Conservation (phyloP, 1,140 invertebrate species). For the Eumaeus atala region DNA sequence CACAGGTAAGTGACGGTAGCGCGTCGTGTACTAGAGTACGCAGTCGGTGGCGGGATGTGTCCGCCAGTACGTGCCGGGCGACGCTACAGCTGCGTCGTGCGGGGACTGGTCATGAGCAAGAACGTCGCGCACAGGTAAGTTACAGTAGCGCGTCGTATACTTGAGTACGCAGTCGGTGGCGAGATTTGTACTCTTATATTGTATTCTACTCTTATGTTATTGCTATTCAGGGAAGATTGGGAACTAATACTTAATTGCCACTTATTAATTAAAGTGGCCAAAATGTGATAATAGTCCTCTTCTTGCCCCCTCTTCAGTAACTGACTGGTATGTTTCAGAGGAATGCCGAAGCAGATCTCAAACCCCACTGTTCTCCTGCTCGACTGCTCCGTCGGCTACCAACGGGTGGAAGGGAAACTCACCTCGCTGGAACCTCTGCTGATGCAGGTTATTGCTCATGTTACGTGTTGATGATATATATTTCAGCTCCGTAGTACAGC, state of each 20-base stretch:
- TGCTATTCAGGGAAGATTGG: no score
- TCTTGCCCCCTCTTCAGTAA: no score
- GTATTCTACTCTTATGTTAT: no score
- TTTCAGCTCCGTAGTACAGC: no score
- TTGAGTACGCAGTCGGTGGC: no score
- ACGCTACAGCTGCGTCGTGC: slow-evolving; percentile 83
- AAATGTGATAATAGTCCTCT: no score
- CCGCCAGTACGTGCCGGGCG: slow-evolving; percentile 80
- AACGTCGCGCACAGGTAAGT: slow-evolving; percentile 86
- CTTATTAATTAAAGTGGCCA: no score
- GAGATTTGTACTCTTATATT: no score
- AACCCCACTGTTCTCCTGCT: slow-evolving; percentile 91
- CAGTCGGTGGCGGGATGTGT: no score
- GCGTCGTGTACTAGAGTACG: no score
- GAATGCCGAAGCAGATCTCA: slow-evolving; percentile 87
- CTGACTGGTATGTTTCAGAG: slow-evolving; percentile 63
- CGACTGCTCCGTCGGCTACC: slow-evolving; percentile 92
- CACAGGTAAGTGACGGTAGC: slow-evolving; percentile 71
- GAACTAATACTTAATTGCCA: no score
- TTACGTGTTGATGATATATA: background rate
- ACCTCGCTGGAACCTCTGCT: slow-evolving; percentile 93
- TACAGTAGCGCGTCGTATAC: no score
- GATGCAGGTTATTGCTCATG: slow-evolving; percentile 79
- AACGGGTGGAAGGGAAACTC: slow-evolving; percentile 92
- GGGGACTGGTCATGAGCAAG: slow-evolving; percentile 93